Conservation (phyloP, 2,797 vertebrate species). For the Lacerta bilineata region DNA sequence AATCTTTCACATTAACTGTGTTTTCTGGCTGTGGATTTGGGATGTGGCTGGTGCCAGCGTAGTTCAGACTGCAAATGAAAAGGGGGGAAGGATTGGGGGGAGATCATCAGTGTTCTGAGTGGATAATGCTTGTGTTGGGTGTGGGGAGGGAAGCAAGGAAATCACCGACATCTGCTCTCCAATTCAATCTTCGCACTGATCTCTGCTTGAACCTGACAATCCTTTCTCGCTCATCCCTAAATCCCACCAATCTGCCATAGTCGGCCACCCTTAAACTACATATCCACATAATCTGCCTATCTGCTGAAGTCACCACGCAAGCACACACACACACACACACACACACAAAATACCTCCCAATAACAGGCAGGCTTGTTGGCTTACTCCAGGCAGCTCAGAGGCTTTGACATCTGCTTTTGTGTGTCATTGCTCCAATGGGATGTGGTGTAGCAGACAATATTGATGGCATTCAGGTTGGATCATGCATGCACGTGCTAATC, state of each 20-base stretch:
- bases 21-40: conserved; percentile 74
- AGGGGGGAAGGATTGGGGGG: conserved; percentile 59
- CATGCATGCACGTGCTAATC: not conserved
- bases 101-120: conserved; percentile 83
- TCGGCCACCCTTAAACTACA: conserved; percentile 71
- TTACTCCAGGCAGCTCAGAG: not conserved
- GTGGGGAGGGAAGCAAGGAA: conserved; percentile 62
- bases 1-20: conserved; percentile 78
- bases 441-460: not conserved
- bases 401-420: conserved; percentile 34
- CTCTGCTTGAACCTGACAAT: conserved; percentile 78
- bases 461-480: conserved; percentile 37
- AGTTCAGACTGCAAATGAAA: conserved; percentile 81
- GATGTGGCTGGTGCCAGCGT: conserved; percentile 72
- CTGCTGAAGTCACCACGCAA: not conserved
- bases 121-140: conserved; percentile 76
- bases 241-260: conserved; percentile 83
- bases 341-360: not conserved
- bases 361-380: not conserved
- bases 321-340: too few species aligned
- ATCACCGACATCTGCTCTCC: conserved; percentile 85
- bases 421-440: not conserved
- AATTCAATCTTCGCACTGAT: conserved; percentile 78
- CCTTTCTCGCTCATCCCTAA: conserved; percentile 83
- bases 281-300: conserved; percentile 63